Evolutionary conservation across 2,888 invertebrate genomes (phyloP), one percentile per base, ranked within the genome.

Genomic region (Pollenia griseotomentosa): DNA sequence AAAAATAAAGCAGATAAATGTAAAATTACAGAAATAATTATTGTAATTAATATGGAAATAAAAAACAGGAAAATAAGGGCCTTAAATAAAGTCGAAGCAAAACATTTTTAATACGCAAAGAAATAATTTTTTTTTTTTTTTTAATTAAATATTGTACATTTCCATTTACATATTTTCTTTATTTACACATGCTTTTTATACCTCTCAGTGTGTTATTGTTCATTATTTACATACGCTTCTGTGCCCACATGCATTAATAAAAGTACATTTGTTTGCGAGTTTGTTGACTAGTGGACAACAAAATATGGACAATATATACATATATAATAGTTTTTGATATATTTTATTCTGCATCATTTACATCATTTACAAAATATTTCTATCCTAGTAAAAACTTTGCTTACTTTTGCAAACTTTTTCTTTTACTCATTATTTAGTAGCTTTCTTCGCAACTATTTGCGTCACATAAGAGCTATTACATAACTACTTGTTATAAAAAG

Each of bases 151-250:
- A 11, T 8, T 14, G 7, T 33, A 33, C 33, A 16, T 59, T 11
- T 23, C 12, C 23, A 23, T 53, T 53, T 11, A 57, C 23, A 19
- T 57, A 57, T 59, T 59, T 23, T 19, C 55, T 57, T 19, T 57
- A 57, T 57, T 57, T 59, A 59, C 40, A 33, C 4, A 33, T 33
- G 4, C 33, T 59, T 59, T 59, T 59, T 9, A 40, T 59, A 59
- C 40, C 8, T 59, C 33, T 33, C 14, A n/a, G 23, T 33, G 33
- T 33, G 4, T 33, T 33, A 33, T 33, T 33, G 4, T 57, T 57
- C 40, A 59, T 40, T 59, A 59, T 59, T 59, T 59, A 40, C n/a
- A 40, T 14, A 59, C n/a, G 40, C n/a, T 40, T 59, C 14, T 59
- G 40, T 59, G 40, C 10, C 33, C n/a, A 14, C 33, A 59, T 40